phyloP scores from a whole-genome alignment of 2,888 invertebrate genomes.

The Myopa tessellatipennis region DNA sequence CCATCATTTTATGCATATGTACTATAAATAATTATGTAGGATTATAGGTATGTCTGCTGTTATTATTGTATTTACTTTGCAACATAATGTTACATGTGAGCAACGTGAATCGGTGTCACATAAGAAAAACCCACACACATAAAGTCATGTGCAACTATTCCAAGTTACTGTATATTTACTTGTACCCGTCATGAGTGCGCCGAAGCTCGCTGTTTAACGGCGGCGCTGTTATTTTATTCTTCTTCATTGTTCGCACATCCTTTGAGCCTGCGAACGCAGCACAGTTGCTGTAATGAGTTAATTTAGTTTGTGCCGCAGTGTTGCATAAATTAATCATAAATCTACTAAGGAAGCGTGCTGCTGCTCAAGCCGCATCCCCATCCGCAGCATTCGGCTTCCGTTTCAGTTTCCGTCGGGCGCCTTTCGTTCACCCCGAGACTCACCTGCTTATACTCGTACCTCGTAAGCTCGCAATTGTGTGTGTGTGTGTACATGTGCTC shows the following conservation, averaged over 20 bases:
- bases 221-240: constrained; percentile 21
- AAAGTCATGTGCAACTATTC: background rate
- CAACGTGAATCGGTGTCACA: background rate
- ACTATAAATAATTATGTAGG: background rate
- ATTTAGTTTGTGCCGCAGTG: constrained; percentile 60
- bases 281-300: constrained; percentile 61
- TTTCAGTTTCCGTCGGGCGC: constrained; percentile 40
- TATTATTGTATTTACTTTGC: background rate
- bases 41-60: background rate
- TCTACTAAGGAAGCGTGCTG: constrained; percentile 37
- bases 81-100: background rate
- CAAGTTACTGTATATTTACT: background rate
- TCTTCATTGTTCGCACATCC: constrained; percentile 33
- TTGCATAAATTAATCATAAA: constrained; percentile 62
- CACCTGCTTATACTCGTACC: background rate
- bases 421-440: constrained; percentile 18
- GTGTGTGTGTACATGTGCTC: background rate
- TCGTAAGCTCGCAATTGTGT: background rate
- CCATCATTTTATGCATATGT: background rate
- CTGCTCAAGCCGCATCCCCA: background rate
- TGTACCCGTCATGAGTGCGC: background rate
- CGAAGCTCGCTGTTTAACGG: constrained; percentile 4
- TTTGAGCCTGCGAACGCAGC: constrained; percentile 35
- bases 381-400: constrained; percentile 29
- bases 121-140: background rate